Percentiles rank a stretch among this genome's conserved stretches.
phyloP scores from a whole-genome alignment of 1,140 invertebrate species.

The Temnothorax nylanderi region DNA sequence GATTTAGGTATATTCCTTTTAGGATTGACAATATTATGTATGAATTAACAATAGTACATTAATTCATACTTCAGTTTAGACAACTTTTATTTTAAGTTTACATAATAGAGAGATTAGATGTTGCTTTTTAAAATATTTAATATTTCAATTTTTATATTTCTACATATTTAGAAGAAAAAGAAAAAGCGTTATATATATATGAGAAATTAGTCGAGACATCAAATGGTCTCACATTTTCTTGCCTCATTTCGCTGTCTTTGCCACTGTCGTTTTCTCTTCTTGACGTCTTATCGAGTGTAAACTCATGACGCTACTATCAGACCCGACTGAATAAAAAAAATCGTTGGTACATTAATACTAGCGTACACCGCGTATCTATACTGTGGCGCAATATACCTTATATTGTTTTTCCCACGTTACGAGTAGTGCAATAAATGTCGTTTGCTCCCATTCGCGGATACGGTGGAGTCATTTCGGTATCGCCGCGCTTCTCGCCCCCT shows the following conservation, averaged over 20 bases:
- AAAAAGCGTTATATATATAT: background rate
- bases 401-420: slow-evolving; percentile 56
- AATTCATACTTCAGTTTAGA: background rate
- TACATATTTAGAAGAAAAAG: background rate
- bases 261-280: slow-evolving; percentile 38
- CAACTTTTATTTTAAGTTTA: background rate
- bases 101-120: background rate
- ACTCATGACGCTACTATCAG: slow-evolving; percentile 63
- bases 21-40: background rate
- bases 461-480: slow-evolving; percentile 36
- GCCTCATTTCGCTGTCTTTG: slow-evolving; percentile 46
- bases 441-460: slow-evolving; percentile 46
- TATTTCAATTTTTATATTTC: background rate
- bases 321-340: slow-evolving; percentile 50
- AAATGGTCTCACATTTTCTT: slow-evolving; percentile 35
- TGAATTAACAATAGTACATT: background rate
- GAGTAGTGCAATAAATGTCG: slow-evolving; percentile 47
- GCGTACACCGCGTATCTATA: slow-evolving; percentile 5
- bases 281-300: slow-evolving; percentile 72
- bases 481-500: slow-evolving; percentile 1
- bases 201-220: background rate
- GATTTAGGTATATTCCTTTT: background rate
- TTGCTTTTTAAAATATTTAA: background rate
- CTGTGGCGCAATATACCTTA: slow-evolving; percentile 6
- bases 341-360: slow-evolving; percentile 23